A percentile compares a stretch with the other conserved stretches of the same genome.
phyloP scores from a whole-genome alignment of 2,113 vertebrate genomes.

The Asarcornis scutulata region DNA sequence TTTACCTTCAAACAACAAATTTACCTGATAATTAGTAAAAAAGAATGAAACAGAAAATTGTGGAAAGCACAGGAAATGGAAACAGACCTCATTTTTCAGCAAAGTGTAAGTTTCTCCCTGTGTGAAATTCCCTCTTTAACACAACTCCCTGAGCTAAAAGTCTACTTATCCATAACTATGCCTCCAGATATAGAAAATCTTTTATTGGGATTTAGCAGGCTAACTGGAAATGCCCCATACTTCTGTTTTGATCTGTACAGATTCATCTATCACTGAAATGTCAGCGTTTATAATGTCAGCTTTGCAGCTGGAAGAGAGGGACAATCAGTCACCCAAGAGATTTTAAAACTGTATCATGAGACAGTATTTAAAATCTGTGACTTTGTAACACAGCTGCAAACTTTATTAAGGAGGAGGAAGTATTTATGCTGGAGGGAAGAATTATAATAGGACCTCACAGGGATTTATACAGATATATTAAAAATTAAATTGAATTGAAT shows the following conservation, averaged over 20 bases:
- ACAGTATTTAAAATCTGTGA: constrained; percentile 36
- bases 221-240: constrained; percentile 3
- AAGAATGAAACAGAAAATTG: neutral
- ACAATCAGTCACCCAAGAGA: constrained; percentile 5
- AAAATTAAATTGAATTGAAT: constrained; percentile 52
- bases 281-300: constrained; percentile 11
- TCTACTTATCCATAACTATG: neutral
- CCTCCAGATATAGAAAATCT: neutral
- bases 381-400: constrained; percentile 31
- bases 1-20: neutral
- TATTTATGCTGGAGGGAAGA: constrained; percentile 57
- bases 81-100: neutral
- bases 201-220: neutral
- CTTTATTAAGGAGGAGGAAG: constrained; percentile 26
- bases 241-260: constrained; percentile 41
- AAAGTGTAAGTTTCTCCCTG: neutral
- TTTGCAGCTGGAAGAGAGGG: neutral
- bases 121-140: neutral
- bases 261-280: constrained; percentile 12
- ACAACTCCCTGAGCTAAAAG: neutral
- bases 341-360: constrained; percentile 22
- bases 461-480: constrained; percentile 53
- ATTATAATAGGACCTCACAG: constrained; percentile 39
- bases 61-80: neutral
- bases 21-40: neutral